These are phyloP conservation scores for Ctenomys sociabilis DNA, from an alignment of 2,113 vertebrate genomes.

Conservation along the genomic window DNA sequence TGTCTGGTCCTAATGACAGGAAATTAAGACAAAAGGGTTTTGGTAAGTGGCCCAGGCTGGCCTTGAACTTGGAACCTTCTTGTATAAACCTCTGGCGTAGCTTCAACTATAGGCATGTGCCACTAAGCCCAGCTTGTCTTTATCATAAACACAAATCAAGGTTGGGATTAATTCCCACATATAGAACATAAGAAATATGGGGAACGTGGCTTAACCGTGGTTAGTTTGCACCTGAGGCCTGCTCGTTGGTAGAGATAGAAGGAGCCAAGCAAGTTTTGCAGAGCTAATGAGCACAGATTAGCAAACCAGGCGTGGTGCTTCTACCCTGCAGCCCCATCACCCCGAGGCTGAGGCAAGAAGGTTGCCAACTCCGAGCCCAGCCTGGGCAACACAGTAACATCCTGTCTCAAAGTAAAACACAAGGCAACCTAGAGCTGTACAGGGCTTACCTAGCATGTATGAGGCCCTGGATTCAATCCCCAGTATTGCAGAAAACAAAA, in stretches of 20 bases:
- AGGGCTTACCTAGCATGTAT: neutral
- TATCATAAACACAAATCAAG: neutral
- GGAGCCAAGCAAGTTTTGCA: fast-evolving
- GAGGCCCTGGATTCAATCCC: neutral
- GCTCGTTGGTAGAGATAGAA: neutral
- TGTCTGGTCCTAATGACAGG: neutral
- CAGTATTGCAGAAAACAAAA: neutral
- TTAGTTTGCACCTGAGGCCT: neutral
- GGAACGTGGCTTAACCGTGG: neutral
- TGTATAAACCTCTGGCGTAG: neutral
- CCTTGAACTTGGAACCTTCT: neutral
- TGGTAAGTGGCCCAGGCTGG: neutral
- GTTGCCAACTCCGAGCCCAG: neutral
- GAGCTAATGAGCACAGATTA: neutral
- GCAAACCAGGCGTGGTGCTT: neutral
- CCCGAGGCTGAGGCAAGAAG: neutral
- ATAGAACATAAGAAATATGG: neutral
- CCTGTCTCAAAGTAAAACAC: neutral
- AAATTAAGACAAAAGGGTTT: neutral
- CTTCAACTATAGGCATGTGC: neutral
- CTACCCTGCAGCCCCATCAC: too few species aligned
- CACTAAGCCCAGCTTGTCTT: neutral
- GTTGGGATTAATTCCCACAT: too few species aligned
- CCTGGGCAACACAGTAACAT: neutral
- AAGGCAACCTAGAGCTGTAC: neutral